phyloP scores from a whole-genome alignment of 2,797 vertebrate genomes.

The Odontamblyopus lacepedii region DNA sequence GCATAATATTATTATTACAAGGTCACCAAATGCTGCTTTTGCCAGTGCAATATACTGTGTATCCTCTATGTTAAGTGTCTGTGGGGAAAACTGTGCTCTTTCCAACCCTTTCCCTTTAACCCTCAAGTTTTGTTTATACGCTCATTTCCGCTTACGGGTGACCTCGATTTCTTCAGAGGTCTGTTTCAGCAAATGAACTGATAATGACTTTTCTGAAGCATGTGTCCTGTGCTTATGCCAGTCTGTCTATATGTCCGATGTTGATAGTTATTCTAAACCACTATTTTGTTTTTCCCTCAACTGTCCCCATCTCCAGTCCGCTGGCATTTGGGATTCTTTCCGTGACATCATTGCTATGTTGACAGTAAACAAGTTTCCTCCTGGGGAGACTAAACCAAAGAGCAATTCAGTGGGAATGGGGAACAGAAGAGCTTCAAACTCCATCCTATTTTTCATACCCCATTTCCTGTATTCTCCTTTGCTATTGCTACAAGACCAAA shows the following conservation, averaged over 20 bases:
- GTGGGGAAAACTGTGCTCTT: slow-evolving; percentile 16
- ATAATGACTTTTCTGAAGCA: slow-evolving; percentile 28
- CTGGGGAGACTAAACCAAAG: slow-evolving; percentile 51
- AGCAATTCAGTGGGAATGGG: slow-evolving; percentile 59
- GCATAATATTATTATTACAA: slow-evolving; percentile 28
- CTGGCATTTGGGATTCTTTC: slow-evolving; percentile 68
- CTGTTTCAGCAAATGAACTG: slow-evolving; percentile 24
- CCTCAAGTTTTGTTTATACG: slow-evolving; percentile 46
- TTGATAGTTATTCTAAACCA: slow-evolving; percentile 13
- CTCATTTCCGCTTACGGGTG: slow-evolving; percentile 35
- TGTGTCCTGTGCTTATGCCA: slow-evolving; percentile 34
- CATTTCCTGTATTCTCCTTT: slow-evolving; percentile 22
- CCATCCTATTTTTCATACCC: background rate
- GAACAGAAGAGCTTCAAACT: slow-evolving; percentile 21
- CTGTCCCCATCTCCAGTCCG: slow-evolving; percentile 32
- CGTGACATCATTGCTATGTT: slow-evolving; percentile 74
- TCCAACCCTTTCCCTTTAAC: slow-evolving; percentile 9
- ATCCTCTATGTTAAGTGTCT: slow-evolving; percentile 8
- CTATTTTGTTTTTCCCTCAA: slow-evolving; percentile 33
- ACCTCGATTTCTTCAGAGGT: slow-evolving; percentile 21
- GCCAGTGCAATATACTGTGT: background rate
- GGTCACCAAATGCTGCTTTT: background rate
- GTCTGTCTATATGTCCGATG: slow-evolving; percentile 2
- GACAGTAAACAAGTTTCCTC: slow-evolving; percentile 75
- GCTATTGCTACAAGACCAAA: background rate